These are phyloP conservation scores for Zosterops pallidus DNA, from an alignment of 2,113 vertebrate genomes.

Conservation along the genomic window DNA sequence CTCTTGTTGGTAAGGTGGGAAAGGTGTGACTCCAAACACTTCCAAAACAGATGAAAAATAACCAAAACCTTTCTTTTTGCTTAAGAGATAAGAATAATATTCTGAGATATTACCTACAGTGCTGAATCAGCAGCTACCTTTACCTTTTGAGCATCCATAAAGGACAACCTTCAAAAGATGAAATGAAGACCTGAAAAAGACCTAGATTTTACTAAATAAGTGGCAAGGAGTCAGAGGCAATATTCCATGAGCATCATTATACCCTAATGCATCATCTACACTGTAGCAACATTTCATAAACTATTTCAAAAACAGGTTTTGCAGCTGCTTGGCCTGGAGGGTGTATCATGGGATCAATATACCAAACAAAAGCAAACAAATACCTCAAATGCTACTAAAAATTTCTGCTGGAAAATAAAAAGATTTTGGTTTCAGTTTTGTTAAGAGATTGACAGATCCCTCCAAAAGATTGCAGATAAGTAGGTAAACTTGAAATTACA, in stretches of 20 bases:
- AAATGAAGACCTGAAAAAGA: not conserved
- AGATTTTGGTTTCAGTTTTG: not conserved
- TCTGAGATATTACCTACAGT: not conserved
- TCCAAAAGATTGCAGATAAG: not conserved
- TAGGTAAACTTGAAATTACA: not conserved
- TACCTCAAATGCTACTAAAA: not conserved
- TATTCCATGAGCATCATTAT: not conserved
- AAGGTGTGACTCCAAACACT: not conserved
- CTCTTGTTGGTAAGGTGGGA: not conserved
- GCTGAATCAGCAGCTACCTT: not conserved
- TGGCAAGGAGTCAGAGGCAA: not conserved
- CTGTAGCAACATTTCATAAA: not conserved
- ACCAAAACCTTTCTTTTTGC: not conserved
- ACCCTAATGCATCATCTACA: not conserved
- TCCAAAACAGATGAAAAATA: not conserved
- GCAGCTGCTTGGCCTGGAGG: not conserved
- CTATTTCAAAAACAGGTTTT: not conserved
- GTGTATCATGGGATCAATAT: not conserved
- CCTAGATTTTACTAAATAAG: not conserved
- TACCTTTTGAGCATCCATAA: not conserved
- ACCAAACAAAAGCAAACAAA: not conserved
- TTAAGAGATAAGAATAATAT: not conserved
- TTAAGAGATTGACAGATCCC: not conserved
- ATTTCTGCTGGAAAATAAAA: not conserved
- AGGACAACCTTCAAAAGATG: not conserved